Conservation (phyloP, 2,797 vertebrate genomes). For the Chaetophractus vellerosus region DNA sequence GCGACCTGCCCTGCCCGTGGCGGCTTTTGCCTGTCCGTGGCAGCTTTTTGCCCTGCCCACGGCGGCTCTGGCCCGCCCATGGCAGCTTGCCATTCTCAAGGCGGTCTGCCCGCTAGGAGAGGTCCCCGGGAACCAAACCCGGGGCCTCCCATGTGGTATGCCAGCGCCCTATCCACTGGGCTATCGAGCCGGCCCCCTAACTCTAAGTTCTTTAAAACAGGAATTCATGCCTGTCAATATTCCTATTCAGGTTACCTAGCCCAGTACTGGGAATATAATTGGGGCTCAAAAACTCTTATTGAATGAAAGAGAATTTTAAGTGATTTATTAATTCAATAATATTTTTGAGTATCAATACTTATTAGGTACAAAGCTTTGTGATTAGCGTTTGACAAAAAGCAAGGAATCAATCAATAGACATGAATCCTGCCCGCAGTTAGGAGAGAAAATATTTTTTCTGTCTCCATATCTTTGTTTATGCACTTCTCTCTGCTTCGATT, state of each 20-base stretch:
- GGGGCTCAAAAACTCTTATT: background rate
- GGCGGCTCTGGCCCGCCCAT: too few relatives aligned
- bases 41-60: too few relatives aligned
- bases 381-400: too few relatives aligned
- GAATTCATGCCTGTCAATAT: background rate
- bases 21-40: too few relatives aligned
- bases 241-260: background rate
- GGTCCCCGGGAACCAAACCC: too few relatives aligned
- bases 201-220: background rate
- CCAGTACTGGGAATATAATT: background rate
- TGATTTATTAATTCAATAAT: too few relatives aligned
- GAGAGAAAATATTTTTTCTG: background rate
- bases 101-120: too few relatives aligned
- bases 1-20: too few relatives aligned
- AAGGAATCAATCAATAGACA: background rate
- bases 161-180: too few relatives aligned
- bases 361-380: background rate
- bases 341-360: background rate
- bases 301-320: background rate
- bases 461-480: background rate
- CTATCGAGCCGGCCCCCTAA: too few relatives aligned
- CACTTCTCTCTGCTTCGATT: background rate
- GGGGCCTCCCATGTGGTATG: too few relatives aligned
- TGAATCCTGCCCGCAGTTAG: background rate
- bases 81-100: too few relatives aligned